Evolutionary conservation across 2,113 vertebrate genomes (phyloP), one percentile per base, ranked within the genome.

Genomic region (Sula dactylatra): DNA sequence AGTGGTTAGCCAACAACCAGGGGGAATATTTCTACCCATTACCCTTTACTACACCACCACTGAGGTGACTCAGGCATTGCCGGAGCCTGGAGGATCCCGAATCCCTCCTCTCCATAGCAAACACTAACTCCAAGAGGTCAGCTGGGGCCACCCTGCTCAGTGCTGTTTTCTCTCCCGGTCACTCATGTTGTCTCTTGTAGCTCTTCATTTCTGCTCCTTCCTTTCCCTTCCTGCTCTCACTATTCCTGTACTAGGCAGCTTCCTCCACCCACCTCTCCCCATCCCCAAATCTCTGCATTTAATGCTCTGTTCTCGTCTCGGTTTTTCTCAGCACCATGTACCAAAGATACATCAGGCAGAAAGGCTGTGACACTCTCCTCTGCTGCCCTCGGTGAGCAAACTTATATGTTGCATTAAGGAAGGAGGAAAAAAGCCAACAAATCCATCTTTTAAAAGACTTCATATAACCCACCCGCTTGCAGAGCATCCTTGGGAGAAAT

Each of bases 251-350:
- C 87, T 31, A 79, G 79, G 79, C 90, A 92, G 88, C 84, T 94
- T 95, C 87, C 82, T 90, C 96, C 90, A 93, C 96, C 93, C 92
- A 94, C 93, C 82, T 96, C 45, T 91, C 86, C 56, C 77, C 14
- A 6, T 66, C 64, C 87, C 82, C 74, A 85, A 34, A 86, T 92
- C 77, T 86, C 78, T 29, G 13, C 52, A 29, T 84, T 71, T 76
- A 70, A 49, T 73, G 34, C 52, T 80, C 89, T 56, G 45, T 88
- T 93, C 52, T 81, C 86, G 64, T 67, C 93, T 93, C 90, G 6
- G 80, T 82, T 95, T 94, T 96, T 95, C 91, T 96, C 61, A 78
- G 83, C 73, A 82, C 66, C 22, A 2, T 0, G 3, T 70, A 65
- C 88, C 94, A 90, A 88, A 94, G 74, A 91, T 69, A 82, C n/a